These are phyloP conservation scores for Scaptomyza cyrtandrae DNA, from an alignment of 2,888 invertebrate species.

Conservation along the genomic window DNA sequence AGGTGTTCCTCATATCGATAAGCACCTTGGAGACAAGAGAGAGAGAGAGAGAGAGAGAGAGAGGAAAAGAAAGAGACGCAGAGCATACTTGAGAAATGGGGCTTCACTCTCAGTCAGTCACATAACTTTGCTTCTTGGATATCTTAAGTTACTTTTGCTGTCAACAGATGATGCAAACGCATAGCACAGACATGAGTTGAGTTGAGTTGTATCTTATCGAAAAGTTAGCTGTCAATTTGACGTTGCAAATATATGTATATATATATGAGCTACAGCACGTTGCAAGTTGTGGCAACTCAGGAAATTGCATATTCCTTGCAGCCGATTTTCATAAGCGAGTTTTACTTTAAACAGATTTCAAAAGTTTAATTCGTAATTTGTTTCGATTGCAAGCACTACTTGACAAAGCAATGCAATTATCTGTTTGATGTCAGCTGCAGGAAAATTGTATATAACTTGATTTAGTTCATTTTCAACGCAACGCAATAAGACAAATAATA, in stretches of 20 bases:
- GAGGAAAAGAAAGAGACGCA: background rate
- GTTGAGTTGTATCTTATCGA: conserved; percentile 15
- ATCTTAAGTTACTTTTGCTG: conserved; percentile 62
- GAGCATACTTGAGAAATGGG: conserved; percentile 40
- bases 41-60: background rate
- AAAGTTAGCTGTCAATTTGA: conserved; percentile 21
- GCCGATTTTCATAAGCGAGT: background rate
- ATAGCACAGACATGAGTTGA: conserved; percentile 9
- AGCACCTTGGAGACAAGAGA: conserved; percentile 53
- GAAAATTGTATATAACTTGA: background rate
- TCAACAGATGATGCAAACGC: conserved; percentile 43
- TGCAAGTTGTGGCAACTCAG: background rate
- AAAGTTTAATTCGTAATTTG: conserved; percentile 24
- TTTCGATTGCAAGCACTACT: background rate
- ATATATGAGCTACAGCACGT: conserved; percentile 2
- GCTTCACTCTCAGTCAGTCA: conserved; percentile 18
- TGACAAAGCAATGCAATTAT: background rate
- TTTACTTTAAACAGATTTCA: conserved; percentile 4
- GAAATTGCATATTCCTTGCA: conserved; percentile 17
- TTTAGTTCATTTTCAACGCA: background rate
- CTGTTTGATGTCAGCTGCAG: background rate
- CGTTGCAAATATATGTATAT: background rate
- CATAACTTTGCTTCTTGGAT: conserved; percentile 32
- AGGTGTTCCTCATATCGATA: conserved; percentile 49
- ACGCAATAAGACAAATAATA: conserved; percentile 14